Conservation (phyloP, 2,888 invertebrate genomes). For the Timema cristinae region DNA sequence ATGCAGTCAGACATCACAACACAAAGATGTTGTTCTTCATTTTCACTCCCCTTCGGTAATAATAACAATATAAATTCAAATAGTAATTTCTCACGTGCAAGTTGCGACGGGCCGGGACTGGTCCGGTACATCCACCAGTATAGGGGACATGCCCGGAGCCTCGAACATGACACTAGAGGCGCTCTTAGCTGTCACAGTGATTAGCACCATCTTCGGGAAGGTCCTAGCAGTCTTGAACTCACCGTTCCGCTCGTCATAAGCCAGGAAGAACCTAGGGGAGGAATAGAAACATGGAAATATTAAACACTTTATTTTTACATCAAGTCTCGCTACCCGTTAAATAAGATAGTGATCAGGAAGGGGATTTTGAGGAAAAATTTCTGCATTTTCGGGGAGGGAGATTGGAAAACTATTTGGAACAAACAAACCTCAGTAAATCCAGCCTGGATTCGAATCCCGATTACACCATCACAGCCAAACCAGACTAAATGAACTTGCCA, state of each 20-base stretch:
- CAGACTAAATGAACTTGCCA: no score
- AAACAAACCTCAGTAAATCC: no score
- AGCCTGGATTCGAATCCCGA: no score
- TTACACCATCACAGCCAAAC: no score
- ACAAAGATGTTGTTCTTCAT: neutral
- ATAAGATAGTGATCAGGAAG: no score
- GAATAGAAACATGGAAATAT: no score
- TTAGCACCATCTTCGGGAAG: constrained; percentile 47
- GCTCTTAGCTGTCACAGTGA: constrained; percentile 45
- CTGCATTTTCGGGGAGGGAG: no score
- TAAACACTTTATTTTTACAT: no score
- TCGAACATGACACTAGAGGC: constrained; percentile 45
- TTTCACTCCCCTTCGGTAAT: neutral
- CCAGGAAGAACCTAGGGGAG: constrained; percentile 43
- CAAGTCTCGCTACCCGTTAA: no score
- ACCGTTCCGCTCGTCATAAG: constrained; percentile 44
- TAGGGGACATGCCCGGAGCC: constrained; percentile 47
- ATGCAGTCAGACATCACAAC: no score
- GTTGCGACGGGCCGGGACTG: constrained; percentile 20
- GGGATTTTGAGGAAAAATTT: no score
- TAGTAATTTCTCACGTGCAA: neutral
- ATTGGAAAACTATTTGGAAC: no score
- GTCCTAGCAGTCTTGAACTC: constrained; percentile 46
- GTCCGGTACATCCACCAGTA: constrained; percentile 46
- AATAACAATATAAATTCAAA: neutral